These are phyloP conservation scores for Eulemur rufifrons DNA, from an alignment of 2,113 vertebrate genomes.

Conservation along the genomic window DNA sequence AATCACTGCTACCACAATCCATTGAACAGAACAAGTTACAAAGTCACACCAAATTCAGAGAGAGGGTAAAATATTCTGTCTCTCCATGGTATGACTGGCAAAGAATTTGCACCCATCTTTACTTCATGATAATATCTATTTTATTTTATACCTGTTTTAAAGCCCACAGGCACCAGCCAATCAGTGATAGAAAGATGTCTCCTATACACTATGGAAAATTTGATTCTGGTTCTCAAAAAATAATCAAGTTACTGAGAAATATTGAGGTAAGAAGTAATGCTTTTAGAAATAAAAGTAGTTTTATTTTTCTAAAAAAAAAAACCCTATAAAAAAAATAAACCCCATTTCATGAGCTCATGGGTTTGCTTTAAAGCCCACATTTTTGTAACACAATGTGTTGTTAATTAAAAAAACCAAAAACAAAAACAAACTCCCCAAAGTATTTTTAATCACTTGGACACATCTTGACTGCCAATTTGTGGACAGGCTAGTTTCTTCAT, in stretches of 20 bases:
- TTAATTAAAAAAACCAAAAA: constrained; percentile 33
- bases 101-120: background rate
- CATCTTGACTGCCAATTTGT: constrained; percentile 51
- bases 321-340: background rate
- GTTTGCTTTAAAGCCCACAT: constrained; percentile 19
- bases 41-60: background rate
- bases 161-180: background rate
- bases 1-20: background rate
- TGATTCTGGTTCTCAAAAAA: constrained; percentile 31
- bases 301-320: constrained; percentile 14
- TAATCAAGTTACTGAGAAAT: constrained; percentile 16
- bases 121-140: background rate
- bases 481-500: constrained; percentile 52
- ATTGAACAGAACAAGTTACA: background rate
- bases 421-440: background rate
- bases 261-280: background rate
- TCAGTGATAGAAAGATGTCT: background rate
- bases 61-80: background rate
- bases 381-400: constrained; percentile 40
- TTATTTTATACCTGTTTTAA: background rate
- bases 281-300: constrained; percentile 47
- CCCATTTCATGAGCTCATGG: background rate
- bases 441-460: constrained; percentile 53
- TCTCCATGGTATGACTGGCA: background rate
- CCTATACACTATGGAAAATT: background rate